Evolutionary conservation across 1,140 invertebrate genomes (phyloP), one percentile per base, ranked within the genome.

Genomic region (Eueides isabella): DNA sequence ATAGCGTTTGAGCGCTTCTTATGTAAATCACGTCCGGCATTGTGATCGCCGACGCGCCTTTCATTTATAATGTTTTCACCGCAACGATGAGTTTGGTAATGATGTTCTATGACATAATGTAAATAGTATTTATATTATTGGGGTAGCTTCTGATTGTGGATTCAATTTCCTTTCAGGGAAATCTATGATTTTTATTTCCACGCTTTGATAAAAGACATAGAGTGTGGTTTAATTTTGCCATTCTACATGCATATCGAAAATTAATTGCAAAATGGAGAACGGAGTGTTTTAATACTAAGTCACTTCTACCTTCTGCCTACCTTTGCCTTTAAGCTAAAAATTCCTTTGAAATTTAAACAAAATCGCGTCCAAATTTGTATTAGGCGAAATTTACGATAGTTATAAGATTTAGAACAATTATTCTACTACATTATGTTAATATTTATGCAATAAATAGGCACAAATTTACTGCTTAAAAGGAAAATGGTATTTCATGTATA

Each of bases 11-110:
- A 14, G 29, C 64, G 33, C 16, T 67, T 28, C 28, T 67, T 38
- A 68, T 55, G 28, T 68, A 31, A 68, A 68, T 68, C 66, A 68
- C 29, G 44, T 61, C 26, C 4, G 66, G 30, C 44, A 55, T 31
- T 68, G 41, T 55, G 66, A 55, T 68, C 44, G 41, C n/a, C 16
- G 66, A 68, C 7, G 41, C 44, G 28, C 33, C 30, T 31, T 31
- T 30, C 61, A 63, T 63, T 63, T 31, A 63, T 63, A 63, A 63
- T 63, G 61, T 30, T 63, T 63, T 63, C 7, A 31, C 61, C 30
- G 61, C 48, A 26, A 55, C 48, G 48, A 55, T 55, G 48, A 55
- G 48, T 26, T 55, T 55, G 23, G 48, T 55, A 55, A 55, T 55
- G 48, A 55, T 55, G 48, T 26, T 26, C 48, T 55, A 9, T 55